These are phyloP conservation scores for Rhadina sibilatrix DNA, from an alignment of 2,113 vertebrate species.

Conservation along the genomic window DNA sequence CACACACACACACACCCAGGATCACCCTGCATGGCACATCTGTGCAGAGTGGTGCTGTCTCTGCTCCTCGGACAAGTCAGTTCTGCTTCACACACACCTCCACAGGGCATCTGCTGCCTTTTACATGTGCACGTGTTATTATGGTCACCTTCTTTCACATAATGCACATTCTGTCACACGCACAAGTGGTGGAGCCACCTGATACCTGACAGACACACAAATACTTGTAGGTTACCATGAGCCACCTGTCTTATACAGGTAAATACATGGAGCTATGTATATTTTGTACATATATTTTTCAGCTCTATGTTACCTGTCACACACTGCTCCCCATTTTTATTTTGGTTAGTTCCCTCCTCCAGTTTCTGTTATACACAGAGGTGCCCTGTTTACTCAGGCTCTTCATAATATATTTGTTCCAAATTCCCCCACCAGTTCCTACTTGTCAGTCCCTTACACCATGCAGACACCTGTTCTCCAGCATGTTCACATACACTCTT, in stretches of 20 bases:
- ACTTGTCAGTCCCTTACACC: background rate
- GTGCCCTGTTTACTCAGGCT: background rate
- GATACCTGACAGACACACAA: background rate
- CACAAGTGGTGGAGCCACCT: background rate
- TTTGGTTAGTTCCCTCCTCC: background rate
- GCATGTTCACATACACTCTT: background rate
- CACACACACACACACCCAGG: too few species aligned
- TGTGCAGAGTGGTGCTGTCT: background rate
- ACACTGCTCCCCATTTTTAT: background rate
- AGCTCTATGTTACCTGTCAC: background rate
- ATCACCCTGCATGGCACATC: fast-evolving
- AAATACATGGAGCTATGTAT: background rate
- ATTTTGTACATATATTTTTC: background rate
- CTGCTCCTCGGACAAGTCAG: background rate
- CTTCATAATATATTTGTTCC: background rate
- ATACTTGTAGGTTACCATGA: background rate
- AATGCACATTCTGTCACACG: background rate
- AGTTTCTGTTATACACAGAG: background rate
- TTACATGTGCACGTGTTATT: fast-evolving
- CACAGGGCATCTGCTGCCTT: background rate
- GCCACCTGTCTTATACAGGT: background rate
- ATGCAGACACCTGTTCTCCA: background rate
- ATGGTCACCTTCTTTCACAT: background rate
- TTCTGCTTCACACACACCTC: background rate
- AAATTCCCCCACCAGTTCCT: background rate